phyloP scores from a whole-genome alignment of 2,113 vertebrate species.

The Apus apus region DNA sequence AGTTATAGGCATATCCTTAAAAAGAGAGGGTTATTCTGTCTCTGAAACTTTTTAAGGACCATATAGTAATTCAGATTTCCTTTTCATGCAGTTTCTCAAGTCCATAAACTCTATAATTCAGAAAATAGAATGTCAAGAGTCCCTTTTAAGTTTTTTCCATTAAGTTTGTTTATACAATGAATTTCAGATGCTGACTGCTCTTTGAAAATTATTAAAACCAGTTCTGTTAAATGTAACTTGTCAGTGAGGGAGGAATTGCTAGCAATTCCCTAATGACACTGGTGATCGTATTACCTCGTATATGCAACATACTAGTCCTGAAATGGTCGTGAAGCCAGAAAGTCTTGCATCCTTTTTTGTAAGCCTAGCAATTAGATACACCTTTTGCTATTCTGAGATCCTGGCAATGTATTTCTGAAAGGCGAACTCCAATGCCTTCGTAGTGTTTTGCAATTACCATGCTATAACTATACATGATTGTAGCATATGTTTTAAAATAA shows the following conservation, averaged over 20 bases:
- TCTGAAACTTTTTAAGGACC: neutral
- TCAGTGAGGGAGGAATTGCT: neutral
- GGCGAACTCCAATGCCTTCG: neutral
- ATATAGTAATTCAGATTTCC: neutral
- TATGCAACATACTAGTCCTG: neutral
- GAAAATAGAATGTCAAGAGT: neutral
- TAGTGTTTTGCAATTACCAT: neutral
- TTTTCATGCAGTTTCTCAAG: neutral
- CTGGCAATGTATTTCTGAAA: neutral
- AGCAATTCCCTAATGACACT: neutral
- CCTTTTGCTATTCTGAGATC: neutral
- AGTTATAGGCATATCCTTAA: neutral
- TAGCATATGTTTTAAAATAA: neutral
- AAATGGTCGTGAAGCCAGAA: neutral
- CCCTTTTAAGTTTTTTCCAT: neutral
- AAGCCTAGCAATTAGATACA: neutral
- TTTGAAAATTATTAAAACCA: constrained; percentile 10
- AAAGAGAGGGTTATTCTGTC: neutral
- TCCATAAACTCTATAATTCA: neutral
- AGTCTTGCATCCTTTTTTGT: neutral
- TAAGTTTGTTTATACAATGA: neutral
- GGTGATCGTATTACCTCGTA: neutral
- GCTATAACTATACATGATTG: neutral
- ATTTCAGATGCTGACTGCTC: neutral
- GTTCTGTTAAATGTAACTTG: neutral